A percentile compares a stretch with the other conserved stretches of the same genome.
Evolutionary conservation across 2,888 invertebrate species (phyloP).

Genomic region (Drosophila bunnanda): DNA sequence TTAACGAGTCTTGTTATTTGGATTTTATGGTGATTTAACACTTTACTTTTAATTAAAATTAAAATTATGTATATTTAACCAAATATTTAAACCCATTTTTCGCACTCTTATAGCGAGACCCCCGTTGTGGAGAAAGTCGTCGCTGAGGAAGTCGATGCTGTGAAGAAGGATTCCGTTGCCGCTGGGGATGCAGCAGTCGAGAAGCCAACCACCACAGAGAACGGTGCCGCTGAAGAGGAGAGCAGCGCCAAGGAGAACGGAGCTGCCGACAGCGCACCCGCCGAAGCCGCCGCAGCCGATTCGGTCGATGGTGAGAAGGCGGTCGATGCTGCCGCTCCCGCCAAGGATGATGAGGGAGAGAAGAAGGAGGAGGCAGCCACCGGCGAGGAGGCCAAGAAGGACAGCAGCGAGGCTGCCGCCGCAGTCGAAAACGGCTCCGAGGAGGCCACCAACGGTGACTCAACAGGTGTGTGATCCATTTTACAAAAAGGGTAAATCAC

Average conservation of each 20-base stretch:
- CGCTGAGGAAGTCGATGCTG: slow-evolving; percentile 83
- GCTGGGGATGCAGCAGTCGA: slow-evolving; percentile 67
- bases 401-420: slow-evolving; percentile 70
- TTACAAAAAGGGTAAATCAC: neutral
- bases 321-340: slow-evolving; percentile 59
- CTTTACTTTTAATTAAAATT: no score
- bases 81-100: neutral
- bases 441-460: slow-evolving; percentile 83
- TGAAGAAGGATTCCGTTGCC: slow-evolving; percentile 74
- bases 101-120: slow-evolving; percentile 75
- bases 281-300: slow-evolving; percentile 54
- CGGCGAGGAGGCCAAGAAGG: slow-evolving; percentile 72
- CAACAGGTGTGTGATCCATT: slow-evolving; percentile 76
- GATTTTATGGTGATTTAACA: neutral
- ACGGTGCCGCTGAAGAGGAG: slow-evolving; percentile 78
- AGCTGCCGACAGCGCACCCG: slow-evolving; percentile 56
- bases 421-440: slow-evolving; percentile 79
- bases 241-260: slow-evolving; percentile 74
- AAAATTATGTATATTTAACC: no score
- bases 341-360: slow-evolving; percentile 61
- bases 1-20: neutral
- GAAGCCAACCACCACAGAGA: slow-evolving; percentile 79
- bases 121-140: slow-evolving; percentile 84
- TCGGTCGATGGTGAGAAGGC: slow-evolving; percentile 78
- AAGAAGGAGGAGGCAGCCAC: slow-evolving; percentile 49